Base-by-base conservation (phyloP, 2,797 vertebrate genomes). In the Petrocephalus schoutedeni region DNA sequence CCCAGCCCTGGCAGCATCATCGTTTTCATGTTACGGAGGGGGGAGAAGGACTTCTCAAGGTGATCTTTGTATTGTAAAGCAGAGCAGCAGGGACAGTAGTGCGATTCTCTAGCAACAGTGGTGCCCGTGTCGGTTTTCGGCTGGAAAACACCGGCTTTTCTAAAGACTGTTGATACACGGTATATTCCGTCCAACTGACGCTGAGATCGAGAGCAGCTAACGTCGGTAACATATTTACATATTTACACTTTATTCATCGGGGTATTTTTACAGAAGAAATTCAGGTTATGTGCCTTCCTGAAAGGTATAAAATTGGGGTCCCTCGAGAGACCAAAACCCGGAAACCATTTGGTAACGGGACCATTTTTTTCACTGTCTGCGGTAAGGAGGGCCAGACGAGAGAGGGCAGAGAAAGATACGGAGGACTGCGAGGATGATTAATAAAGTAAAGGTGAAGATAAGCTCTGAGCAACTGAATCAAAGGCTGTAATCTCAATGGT, bases 251-350 rank as follows among this genome's bases (percentile, higher is more conserved):
- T 74, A 74, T 87, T 0, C 61, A 87, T 71, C 28, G 5, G 64
- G 51, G 49, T 54, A 87, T 87, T 85, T 85, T 87, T 87, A 87
- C 86, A 19, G 23, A 87, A 77, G 64, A 14, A 77, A 87, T 74
- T 87, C 58, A 87, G 86, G 67, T 87, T 87, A 87, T 28, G 28
- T 56, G 64, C 61, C 51, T 87, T 74, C 41, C 32, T 74, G 32
- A 87, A 87, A 49, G 86, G 49, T 56, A 77, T 23, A 87, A 54
- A 59, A 54, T 9, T 45, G 53, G 14, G 49, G 51, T 56, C 61
- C 45, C 86, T 16, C 3, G 21, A 54, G 49, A 51, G 51, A 56
- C 23, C 49, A 54, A 87, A 83, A 74, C 53, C 61, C 49, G 49
- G 86, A 45, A 74, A 61, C 23, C 49, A 57, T 59, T 85, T 85